Percentiles rank a stretch among this genome's conserved stretches.
These are phyloP conservation scores for Sesamia nonagrioides DNA, from an alignment of 1,140 invertebrate species.

Conservation along the genomic window DNA sequence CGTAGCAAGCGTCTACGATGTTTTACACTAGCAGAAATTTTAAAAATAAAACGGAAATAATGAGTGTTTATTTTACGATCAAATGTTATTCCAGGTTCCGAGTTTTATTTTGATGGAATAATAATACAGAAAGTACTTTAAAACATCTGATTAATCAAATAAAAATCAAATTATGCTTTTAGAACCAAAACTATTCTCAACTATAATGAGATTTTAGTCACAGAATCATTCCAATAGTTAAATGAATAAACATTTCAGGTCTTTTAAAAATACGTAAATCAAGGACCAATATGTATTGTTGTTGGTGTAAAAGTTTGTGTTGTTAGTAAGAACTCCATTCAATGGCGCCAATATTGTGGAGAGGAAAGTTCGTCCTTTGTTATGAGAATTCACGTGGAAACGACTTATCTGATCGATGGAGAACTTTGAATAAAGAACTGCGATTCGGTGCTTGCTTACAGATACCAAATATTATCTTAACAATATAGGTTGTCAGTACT, in stretches of 20 bases:
- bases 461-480: no score
- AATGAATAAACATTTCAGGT: no score
- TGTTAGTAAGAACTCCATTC: constrained; percentile 20
- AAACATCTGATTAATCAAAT: no score
- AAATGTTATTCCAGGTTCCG: not conserved
- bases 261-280: no score
- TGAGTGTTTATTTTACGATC: not conserved
- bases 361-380: constrained; percentile 20
- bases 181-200: no score
- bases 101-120: no score
- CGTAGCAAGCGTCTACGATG: constrained; percentile 9
- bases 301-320: constrained; percentile 9
- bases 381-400: constrained; percentile 24
- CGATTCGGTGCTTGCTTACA: not conserved
- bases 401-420: not conserved
- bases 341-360: constrained; percentile 19
- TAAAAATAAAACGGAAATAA: not conserved
- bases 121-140: no score
- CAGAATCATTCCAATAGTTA: no score
- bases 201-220: no score
- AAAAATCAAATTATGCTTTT: no score
- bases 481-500: no score
- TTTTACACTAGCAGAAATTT: not conserved
- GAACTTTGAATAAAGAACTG: constrained; percentile 14
- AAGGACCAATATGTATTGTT: not conserved